Evolutionary conservation across 2,888 invertebrate species (phyloP), one percentile per base, ranked within the genome.

Genomic region (Drosophila ustulata): DNA sequence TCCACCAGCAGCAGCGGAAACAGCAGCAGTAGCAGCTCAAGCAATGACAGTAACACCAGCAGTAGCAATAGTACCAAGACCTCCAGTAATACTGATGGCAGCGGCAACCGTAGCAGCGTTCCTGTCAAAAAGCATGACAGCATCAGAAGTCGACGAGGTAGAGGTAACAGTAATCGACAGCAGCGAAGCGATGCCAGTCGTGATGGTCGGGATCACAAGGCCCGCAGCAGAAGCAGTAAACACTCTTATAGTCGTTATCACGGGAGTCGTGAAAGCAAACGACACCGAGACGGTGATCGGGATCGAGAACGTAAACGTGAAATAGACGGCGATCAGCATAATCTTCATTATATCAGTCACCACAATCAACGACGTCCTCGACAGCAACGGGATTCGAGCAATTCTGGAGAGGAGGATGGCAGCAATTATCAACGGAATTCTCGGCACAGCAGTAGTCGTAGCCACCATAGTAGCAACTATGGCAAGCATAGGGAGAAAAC

Each of bases 361-460:
- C 64, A 69, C 30, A 69, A 68, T 32, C 56, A 63, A 3, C 68
- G 64, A 4, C 63, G 59, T 3, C 72, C 69, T 45, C 76, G 71
- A 41, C 56, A 51, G 18, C 53, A 47, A 1, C 71, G 81, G 9
- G 81, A 85, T 45, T 91, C 90, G 0, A 90, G 86, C 47, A 80
- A 88, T 57, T 90, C 90, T 0, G 79, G 78, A 34, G 89, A 83
- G 26, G 85, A 85, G 4, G 82, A 80, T 41, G 61, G 65, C 46
- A 49, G 30, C 25, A 50, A 70, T 6, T 71, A 84, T 50, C 68
- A 76, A 9, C 76, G 65, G 1, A 72, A 77, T 11, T 78, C 71
- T 3, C 70, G 88, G 2, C 80, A 73, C 26, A 75, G 80, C 51
- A 74, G 68, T 57, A 77, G 55, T 57, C 89, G 65, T 39, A 77